Percentiles rank a stretch among this genome's conserved stretches.
These are phyloP conservation scores for Myrmecophaga tridactyla DNA, from an alignment of 2,113 vertebrate species.

Conservation along the genomic window DNA sequence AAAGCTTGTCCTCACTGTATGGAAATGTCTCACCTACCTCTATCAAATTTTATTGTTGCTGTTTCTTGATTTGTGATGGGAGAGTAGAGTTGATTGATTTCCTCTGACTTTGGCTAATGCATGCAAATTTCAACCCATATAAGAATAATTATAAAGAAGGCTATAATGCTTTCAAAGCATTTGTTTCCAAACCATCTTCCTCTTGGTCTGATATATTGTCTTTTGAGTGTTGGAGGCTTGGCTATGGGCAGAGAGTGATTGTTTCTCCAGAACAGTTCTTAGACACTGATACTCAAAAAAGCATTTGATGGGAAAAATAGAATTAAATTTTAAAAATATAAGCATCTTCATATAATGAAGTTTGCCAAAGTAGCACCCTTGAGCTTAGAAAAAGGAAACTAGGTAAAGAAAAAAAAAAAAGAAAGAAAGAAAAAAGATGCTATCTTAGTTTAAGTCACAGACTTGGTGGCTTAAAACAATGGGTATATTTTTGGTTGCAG, in stretches of 20 bases:
- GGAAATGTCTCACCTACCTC: neutral
- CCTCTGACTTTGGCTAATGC: neutral
- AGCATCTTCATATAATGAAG: neutral
- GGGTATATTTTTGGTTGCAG: too few relatives aligned
- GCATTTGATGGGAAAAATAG: neutral
- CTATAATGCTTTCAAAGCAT: neutral
- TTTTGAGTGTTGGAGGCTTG: neutral
- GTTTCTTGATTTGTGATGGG: neutral
- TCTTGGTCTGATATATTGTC: fast-evolving
- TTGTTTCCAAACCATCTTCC: too few relatives aligned
- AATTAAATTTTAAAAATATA: neutral
- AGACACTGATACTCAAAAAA: neutral
- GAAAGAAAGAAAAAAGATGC: neutral
- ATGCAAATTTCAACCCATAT: neutral
- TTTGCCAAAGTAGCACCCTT: neutral
- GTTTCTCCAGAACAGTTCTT: neutral
- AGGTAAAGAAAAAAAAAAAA: neutral
- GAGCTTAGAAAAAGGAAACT: neutral
- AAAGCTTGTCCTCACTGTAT: neutral
- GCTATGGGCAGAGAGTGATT: too few relatives aligned
- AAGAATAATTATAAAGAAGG: too few relatives aligned
- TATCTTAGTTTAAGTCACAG: too few relatives aligned
- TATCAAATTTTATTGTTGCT: neutral
- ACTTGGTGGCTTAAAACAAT: too few relatives aligned
- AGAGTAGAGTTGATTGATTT: neutral